Evolutionary conservation across 2,888 invertebrate genomes (phyloP).

Genomic region (Arenicola marina): DNA sequence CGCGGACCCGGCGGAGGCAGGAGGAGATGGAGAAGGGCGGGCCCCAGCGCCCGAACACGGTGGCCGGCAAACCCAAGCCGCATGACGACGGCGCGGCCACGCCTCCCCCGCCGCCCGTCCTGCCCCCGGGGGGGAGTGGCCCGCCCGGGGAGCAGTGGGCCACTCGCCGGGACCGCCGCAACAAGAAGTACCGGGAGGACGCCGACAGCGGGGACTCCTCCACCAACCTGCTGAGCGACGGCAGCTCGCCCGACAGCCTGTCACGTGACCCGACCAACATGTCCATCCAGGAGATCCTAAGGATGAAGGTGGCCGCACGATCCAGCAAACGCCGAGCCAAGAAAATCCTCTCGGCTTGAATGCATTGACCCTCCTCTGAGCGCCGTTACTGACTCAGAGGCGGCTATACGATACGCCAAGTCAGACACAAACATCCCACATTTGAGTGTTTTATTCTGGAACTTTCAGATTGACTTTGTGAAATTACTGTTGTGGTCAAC

Average conservation of each 20-base stretch:
- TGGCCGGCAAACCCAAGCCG: background rate
- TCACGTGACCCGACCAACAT: background rate
- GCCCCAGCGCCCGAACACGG: too few species aligned
- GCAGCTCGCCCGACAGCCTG: background rate
- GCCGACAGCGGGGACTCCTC: constrained; percentile 5
- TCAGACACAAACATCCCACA: too few species aligned
- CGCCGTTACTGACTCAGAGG: too few species aligned
- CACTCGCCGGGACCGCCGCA: background rate
- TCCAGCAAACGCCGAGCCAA: constrained; percentile 5
- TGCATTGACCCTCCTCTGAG: too few species aligned
- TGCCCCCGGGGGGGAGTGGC: background rate
- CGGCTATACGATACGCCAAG: too few species aligned
- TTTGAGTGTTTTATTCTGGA: too few species aligned
- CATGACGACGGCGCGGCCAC: background rate
- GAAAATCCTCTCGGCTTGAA: constrained; percentile 21
- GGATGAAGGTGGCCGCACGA: constrained; percentile 4
- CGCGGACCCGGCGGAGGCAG: background rate
- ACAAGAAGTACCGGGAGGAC: background rate
- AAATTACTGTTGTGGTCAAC: too few species aligned
- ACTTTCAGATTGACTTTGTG: too few species aligned
- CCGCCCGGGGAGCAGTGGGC: background rate
- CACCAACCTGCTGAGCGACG: constrained; percentile 2
- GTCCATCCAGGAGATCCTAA: constrained; percentile 15
- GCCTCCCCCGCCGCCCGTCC: background rate
- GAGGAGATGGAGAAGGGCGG: background rate